Evolutionary conservation across 2,113 vertebrate species (phyloP), one percentile per base, ranked within the genome.

Genomic region (Phalacrocorax aristotelis): DNA sequence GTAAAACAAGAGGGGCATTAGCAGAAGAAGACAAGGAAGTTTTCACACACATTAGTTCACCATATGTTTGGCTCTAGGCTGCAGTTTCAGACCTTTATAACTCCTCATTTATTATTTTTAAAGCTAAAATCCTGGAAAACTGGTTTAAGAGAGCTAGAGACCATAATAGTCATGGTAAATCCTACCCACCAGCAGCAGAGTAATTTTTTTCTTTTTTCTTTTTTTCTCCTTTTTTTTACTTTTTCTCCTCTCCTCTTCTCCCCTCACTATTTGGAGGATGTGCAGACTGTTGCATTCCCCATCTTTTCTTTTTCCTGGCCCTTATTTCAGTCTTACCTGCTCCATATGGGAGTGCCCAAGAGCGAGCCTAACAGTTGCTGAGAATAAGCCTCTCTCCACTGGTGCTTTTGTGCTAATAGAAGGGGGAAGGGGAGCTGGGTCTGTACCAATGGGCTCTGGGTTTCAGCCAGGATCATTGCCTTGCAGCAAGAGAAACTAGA

Each of bases 91-190:
- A 75, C 42, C 77, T 94, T 91, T 60, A 12, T 89, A 81, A 78
- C 86, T 78, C 72, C 55, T 96, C 61, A n/a, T 95, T 95, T 93
- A 48, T 92, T 94, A 93, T 88, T 90, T 94, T 92, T 87, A 87
- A 71, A 40, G 70, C 72, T 96, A 71, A 82, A 92, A 81, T 87
- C 26, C 29, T 89, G 64, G n/a, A 89, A 83, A 93, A 49, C 6
- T 82, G 52, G 48, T 89, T 96, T 81, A 42, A 86, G 68, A 81
- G 83, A 93, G 32, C 68, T 83, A 70, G 58, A 30, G 46, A 84
- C 57, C 21, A 10, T 79, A 75, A 64, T 6, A 84, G 30, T 62
- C 3, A 44, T 75, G 60, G 49, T 38, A 74, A 96, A 83, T 30
- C 27, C 64, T 70, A 61, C 36, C 48, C 89, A 70, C 87, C 2